Percentiles rank a stretch among this genome's conserved stretches.
Conservation (phyloP, 2,113 vertebrate genomes). For the Cebus imitator region DNA sequence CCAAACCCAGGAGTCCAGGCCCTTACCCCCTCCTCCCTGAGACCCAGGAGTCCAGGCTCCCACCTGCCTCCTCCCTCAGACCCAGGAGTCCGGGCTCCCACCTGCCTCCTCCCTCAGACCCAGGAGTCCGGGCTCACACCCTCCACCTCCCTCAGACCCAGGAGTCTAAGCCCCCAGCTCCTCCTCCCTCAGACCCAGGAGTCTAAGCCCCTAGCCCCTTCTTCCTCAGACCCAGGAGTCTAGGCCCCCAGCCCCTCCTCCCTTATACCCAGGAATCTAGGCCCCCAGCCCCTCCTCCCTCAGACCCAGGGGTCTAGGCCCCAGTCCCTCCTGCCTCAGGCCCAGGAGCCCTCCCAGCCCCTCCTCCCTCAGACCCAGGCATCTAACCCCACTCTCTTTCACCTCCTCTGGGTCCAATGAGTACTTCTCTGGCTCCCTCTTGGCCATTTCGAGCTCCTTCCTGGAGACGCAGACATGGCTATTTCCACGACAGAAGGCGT, state of each 20-base stretch:
- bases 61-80: too few species aligned
- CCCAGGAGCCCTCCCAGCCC: background rate
- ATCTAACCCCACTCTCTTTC: conserved; percentile 38
- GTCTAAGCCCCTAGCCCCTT: background rate
- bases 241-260: background rate
- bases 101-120: too few species aligned
- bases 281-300: too few species aligned
- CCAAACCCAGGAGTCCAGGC: too few species aligned
- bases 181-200: background rate
- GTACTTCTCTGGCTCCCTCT: conserved; percentile 84
- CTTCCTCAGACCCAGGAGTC: background rate
- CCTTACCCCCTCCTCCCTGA: too few species aligned
- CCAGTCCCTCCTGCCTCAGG: background rate
- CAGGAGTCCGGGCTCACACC: too few species aligned
- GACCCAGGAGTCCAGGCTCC: too few species aligned
- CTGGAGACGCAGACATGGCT: conserved; percentile 90
- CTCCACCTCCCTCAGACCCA: too few species aligned
- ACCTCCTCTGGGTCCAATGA: conserved; percentile 87
- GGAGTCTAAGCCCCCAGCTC: too few species aligned
- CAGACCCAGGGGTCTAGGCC: too few species aligned
- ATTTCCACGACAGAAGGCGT: conserved; percentile 91
- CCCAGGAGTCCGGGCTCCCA: too few species aligned
- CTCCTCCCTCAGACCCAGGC: background rate
- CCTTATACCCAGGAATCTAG: too few species aligned
- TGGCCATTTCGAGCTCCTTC: conserved; percentile 88